Evolutionary conservation across 2,113 vertebrate species (phyloP).

Genomic region (Lophochroa leadbeateri): DNA sequence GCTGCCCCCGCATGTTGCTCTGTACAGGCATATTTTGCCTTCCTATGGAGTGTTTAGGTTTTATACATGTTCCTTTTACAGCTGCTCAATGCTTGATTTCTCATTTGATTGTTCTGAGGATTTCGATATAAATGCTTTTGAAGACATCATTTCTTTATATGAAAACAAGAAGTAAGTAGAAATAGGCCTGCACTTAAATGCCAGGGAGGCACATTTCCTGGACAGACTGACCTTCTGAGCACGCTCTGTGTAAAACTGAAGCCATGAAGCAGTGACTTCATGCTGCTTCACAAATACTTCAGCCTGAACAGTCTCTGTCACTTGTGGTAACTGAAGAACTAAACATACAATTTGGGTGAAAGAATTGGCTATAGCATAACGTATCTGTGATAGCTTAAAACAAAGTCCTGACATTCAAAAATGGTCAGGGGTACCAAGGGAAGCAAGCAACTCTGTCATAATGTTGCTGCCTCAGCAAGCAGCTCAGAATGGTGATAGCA

Average conservation of each 20-base stretch:
- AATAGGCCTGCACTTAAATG: background rate
- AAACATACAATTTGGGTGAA: background rate
- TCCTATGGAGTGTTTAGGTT: slow-evolving; percentile 15
- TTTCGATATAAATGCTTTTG: slow-evolving; percentile 93
- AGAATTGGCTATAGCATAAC: background rate
- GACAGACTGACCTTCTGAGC: slow-evolving; percentile 8
- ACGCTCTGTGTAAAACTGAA: background rate
- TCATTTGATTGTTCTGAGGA: slow-evolving; percentile 98
- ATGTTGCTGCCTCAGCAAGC: background rate
- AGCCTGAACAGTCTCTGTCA: background rate
- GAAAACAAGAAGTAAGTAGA: slow-evolving; percentile 98
- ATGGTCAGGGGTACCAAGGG: background rate
- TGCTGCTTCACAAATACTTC: background rate
- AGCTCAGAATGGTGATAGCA: background rate
- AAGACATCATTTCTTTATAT: slow-evolving; percentile 98
- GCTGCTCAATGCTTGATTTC: slow-evolving; percentile 97
- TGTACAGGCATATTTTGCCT: background rate
- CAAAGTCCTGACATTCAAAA: background rate
- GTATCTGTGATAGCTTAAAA: background rate
- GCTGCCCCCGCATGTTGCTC: background rate
- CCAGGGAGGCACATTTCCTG: slow-evolving; percentile 70
- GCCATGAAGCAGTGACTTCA: background rate
- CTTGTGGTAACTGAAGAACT: background rate
- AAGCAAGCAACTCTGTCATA: background rate
- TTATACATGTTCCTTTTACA: slow-evolving; percentile 81